A percentile compares a stretch with the other conserved stretches of the same genome.
Evolutionary conservation across 2,797 vertebrate genomes (phyloP).

Genomic region (Echiichthys vipera): DNA sequence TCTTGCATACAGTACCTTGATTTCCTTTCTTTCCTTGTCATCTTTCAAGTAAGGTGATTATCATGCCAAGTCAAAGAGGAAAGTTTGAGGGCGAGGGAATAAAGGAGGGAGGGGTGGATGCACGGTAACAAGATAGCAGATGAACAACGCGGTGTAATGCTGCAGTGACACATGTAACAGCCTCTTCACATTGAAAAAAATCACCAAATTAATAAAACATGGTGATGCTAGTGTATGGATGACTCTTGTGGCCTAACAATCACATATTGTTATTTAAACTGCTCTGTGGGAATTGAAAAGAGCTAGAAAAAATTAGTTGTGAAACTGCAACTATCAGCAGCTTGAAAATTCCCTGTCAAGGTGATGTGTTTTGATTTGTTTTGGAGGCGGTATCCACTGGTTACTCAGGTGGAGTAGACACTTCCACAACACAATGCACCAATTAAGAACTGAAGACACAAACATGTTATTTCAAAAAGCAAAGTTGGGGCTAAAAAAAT

Average conservation of each 20-base stretch:
- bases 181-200: not conserved
- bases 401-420: not conserved
- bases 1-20: conserved; percentile 62
- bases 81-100: conserved; percentile 46
- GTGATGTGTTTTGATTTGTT: not conserved
- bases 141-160: conserved; percentile 47
- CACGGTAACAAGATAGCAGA: conserved; percentile 44
- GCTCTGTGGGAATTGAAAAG: not conserved
- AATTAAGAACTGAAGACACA: not conserved
- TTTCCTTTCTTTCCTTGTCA: conserved; percentile 49
- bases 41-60: conserved; percentile 66
- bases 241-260: not conserved
- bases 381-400: not conserved
- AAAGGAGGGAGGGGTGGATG: conserved; percentile 40
- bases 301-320: not conserved
- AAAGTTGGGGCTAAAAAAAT: not conserved
- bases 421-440: not conserved
- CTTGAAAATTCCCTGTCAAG: not conserved
- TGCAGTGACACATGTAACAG: conserved; percentile 31
- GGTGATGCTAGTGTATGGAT: not conserved
- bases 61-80: conserved; percentile 55
- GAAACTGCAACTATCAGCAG: not conserved
- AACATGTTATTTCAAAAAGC: not conserved
- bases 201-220: conserved; percentile 8
- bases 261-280: not conserved